A percentile compares a stretch with the other conserved stretches of the same genome.
Conservation (phyloP, 2,797 vertebrate species). For the Scolopax rusticola region DNA sequence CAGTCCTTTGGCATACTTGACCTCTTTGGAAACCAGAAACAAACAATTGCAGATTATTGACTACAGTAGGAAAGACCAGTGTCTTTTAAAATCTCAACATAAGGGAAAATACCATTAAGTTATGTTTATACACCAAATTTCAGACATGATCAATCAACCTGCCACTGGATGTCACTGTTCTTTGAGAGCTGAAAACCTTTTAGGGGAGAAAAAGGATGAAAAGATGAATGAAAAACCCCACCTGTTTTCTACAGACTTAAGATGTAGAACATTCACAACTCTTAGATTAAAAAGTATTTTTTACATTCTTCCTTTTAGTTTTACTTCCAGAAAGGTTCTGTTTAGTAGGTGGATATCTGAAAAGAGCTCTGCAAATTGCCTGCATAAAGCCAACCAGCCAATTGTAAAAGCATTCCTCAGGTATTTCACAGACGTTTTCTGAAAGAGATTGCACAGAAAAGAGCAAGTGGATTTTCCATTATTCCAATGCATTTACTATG, state of each 20-base stretch:
- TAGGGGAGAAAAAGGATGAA: neutral
- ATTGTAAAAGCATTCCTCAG: slow-evolving; percentile 7
- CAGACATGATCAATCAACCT: neutral
- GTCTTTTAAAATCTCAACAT: neutral
- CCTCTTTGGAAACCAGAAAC: neutral
- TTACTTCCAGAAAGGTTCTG: neutral
- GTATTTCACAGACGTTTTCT: slow-evolving; percentile 36
- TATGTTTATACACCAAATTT: neutral
- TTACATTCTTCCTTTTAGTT: neutral
- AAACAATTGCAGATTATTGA: neutral
- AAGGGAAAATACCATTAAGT: neutral
- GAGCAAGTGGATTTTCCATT: slow-evolving; percentile 46
- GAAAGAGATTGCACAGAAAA: slow-evolving; percentile 18
- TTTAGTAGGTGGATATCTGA: neutral
- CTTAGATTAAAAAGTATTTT: neutral
- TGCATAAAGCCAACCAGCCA: slow-evolving; percentile 2
- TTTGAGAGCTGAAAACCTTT: neutral
- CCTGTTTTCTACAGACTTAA: neutral
- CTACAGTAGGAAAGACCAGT: neutral
- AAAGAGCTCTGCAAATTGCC: slow-evolving; percentile 14
- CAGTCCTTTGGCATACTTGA: neutral
- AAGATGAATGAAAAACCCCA: accelerated
- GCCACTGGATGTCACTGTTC: slow-evolving; percentile 18
- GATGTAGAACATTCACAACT: neutral
- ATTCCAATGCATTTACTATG: slow-evolving; percentile 21